Conservation (phyloP, 1,140 invertebrate genomes). For the Cephus cinctus region DNA sequence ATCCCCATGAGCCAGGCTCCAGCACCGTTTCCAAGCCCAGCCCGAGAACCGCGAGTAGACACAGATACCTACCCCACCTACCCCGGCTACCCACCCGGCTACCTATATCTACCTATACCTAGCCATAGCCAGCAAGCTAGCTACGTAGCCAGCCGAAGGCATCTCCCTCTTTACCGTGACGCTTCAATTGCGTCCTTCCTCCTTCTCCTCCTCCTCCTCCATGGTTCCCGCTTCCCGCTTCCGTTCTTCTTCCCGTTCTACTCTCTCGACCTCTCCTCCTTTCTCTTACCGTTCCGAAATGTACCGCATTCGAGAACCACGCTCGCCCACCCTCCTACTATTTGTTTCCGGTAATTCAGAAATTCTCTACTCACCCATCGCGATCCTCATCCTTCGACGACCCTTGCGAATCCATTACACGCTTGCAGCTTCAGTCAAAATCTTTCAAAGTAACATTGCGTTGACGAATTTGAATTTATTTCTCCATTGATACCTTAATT, state of each 20-base stretch:
- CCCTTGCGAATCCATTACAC: background rate
- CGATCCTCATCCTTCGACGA: no score
- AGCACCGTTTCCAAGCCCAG: conserved; percentile 8
- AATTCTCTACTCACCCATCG: conserved; percentile 30
- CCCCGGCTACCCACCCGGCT: background rate
- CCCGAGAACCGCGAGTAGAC: conserved; percentile 23
- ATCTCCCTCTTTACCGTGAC: background rate
- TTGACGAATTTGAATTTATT: conserved; percentile 6
- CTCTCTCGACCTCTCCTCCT: background rate
- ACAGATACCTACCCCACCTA: conserved; percentile 9
- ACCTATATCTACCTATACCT: no score
- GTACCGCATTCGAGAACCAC: background rate
- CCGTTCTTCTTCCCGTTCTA: no score
- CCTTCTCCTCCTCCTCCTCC: background rate
- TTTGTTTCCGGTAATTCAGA: conserved; percentile 42
- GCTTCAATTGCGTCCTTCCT: background rate
- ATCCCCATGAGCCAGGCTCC: conserved; percentile 9
- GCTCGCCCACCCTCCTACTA: conserved; percentile 11
- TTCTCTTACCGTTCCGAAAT: background rate
- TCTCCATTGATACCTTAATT: background rate
- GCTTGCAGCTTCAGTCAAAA: background rate
- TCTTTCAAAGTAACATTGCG: conserved; percentile 1
- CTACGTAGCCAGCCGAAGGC: no score
- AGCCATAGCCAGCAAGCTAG: no score
- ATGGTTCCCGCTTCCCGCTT: no score